These are phyloP conservation scores for Phortica magna DNA, from an alignment of 2,888 invertebrate genomes.

Conservation along the genomic window DNA sequence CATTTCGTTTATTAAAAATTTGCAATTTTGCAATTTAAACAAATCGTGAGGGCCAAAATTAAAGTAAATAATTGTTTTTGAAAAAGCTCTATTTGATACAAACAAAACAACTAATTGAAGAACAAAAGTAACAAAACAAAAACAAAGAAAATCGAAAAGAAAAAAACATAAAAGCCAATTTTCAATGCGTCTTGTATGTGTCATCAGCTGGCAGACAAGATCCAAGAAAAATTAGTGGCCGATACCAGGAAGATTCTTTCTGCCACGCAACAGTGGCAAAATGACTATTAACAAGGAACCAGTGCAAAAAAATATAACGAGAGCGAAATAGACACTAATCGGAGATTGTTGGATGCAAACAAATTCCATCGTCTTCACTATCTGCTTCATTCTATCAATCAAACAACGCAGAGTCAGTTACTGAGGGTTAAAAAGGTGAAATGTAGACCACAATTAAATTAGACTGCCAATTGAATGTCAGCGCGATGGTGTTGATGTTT, in stretches of 20 bases:
- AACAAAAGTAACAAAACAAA: background rate
- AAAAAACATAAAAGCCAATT: too few species aligned
- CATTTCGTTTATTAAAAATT: too few species aligned
- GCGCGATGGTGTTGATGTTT: background rate
- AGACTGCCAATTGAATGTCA: conserved; percentile 12
- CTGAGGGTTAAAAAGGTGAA: conserved; percentile 25
- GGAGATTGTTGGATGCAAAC: background rate
- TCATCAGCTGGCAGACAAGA: conserved; percentile 8
- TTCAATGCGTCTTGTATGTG: conserved; percentile 13
- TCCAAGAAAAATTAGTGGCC: too few species aligned
- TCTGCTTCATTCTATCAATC: background rate
- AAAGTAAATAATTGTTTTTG: background rate
- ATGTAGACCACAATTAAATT: conserved; percentile 20
- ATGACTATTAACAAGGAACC: background rate
- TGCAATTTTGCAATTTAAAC: too few species aligned
- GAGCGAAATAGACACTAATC: background rate
- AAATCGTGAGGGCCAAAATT: background rate
- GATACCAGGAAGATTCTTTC: background rate
- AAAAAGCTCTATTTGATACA: background rate
- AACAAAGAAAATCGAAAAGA: background rate
- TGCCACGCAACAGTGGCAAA: background rate
- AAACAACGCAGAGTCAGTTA: background rate
- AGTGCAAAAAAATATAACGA: background rate
- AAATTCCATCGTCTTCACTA: background rate
- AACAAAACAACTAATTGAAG: background rate